Evolutionary conservation across 2,113 vertebrate species (phyloP).

Genomic region (Camelus bactrianus): DNA sequence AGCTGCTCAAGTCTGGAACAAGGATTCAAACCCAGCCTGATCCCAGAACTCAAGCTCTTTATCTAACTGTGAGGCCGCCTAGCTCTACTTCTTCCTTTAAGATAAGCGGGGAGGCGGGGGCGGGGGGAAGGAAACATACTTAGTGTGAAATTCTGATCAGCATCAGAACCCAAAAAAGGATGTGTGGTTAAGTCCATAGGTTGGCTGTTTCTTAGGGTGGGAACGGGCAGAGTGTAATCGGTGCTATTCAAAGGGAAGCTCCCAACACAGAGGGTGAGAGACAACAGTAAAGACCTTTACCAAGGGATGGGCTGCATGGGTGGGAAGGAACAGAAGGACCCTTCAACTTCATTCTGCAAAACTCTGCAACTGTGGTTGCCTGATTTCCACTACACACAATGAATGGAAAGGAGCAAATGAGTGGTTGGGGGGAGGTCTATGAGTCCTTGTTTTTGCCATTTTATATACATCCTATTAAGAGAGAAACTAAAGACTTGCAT

Average conservation of each 20-base stretch:
- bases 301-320: rapidly evolving
- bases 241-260: neutral
- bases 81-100: neutral
- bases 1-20: neutral
- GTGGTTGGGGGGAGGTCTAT: neutral
- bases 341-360: neutral
- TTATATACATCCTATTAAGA: neutral
- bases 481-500: neutral
- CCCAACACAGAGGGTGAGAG: neutral
- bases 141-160: neutral
- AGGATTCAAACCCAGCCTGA: neutral
- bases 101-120: neutral
- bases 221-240: rapidly evolving
- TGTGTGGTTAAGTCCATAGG: rapidly evolving
- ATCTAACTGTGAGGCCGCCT: neutral
- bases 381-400: neutral
- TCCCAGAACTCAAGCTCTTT: neutral
- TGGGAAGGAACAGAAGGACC: neutral
- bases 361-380: neutral
- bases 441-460: neutral
- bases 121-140: neutral
- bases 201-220: neutral
- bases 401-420: neutral
- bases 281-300: neutral
- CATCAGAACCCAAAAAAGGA: neutral